Base-by-base conservation (phyloP, 2,113 vertebrate species). In the Brienomyrus brachyistius region DNA sequence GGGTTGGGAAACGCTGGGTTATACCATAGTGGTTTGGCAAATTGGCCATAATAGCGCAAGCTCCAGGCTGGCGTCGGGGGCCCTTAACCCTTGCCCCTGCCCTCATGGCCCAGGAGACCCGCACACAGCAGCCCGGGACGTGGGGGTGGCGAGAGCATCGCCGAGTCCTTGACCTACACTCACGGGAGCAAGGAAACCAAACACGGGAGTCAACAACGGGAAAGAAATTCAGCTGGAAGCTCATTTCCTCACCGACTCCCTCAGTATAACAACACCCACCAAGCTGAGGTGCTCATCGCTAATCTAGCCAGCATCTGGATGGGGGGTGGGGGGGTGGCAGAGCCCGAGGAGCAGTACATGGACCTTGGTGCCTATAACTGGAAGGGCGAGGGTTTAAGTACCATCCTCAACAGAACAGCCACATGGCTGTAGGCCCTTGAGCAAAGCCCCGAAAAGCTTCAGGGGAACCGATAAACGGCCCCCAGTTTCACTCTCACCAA, bases 251-350 rank as follows among this genome's bases (percentile, higher is more conserved):
- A n/a, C 48, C 19, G 48, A 86, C 9, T 50, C 21, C 83, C n/a
- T n/a, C n/a, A 5, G 11, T 4, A 1, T 10, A 43, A 80, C 35
- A 86, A 21, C 21, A 86, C 11, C 83, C 88, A 85, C 88, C 74
- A 88, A 89, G 62, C 87, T 83, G 88, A 93, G 93, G 92, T 91
- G 85, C 82, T 89, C 89, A 91, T 89, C 31, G 89, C 62, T 88
- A 74, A 91, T 93, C 91, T 86, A 93, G 93, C 92, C 94, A 92
- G 91, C 92, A 89, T 91, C 88, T 90, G 92, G 19, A 54, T 19
- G 52, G 52, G 15, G 43, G 43, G 3, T 4, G 52, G 15, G 52
- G 54, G 5, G 52, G 19, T 10, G 0, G 31, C 31, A 80, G 74
- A 80, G 31, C 31, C 35, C 6, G 31, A 40, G n/a, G 15, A 40